Percentiles rank a stretch among this genome's conserved stretches.
phyloP scores from a whole-genome alignment of 1,140 invertebrate species.

The Saccostrea glomerata region DNA sequence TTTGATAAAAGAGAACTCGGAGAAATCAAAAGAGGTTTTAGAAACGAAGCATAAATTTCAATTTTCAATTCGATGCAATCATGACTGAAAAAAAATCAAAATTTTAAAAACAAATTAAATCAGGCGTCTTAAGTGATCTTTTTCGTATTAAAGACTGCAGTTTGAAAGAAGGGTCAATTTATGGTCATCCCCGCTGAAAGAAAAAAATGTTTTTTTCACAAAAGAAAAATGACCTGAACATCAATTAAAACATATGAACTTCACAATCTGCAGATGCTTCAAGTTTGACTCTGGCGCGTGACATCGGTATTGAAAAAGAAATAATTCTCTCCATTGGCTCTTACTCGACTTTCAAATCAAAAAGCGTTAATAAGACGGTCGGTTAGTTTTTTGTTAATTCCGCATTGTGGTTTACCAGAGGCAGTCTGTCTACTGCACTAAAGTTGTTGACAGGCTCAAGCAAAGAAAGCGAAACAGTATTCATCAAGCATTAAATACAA shows the following conservation, averaged over 20 bases:
- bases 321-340: conserved; percentile 16
- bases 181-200: conserved; percentile 24
- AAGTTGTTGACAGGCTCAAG: neutral
- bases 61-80: no score
- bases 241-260: conserved; percentile 30
- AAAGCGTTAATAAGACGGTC: conserved; percentile 9
- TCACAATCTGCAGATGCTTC: conserved; percentile 32
- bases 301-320: conserved; percentile 28
- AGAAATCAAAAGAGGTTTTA: no score
- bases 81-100: no score
- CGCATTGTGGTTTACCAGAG: conserved; percentile 19
- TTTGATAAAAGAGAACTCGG: no score
- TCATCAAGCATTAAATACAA: conserved; percentile 21
- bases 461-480: conserved; percentile 33
- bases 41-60: no score
- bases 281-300: conserved; percentile 17
- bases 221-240: conserved; percentile 30
- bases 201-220: neutral
- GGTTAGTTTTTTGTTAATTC: conserved; percentile 6
- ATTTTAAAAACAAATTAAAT: neutral
- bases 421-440: conserved; percentile 32
- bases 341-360: conserved; percentile 22
- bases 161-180: conserved; percentile 27
- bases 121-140: neutral
- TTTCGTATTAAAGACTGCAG: neutral